Evolutionary conservation across 1,140 invertebrate species (phyloP), one percentile per base, ranked within the genome.

Genomic region (Pantala flavescens): DNA sequence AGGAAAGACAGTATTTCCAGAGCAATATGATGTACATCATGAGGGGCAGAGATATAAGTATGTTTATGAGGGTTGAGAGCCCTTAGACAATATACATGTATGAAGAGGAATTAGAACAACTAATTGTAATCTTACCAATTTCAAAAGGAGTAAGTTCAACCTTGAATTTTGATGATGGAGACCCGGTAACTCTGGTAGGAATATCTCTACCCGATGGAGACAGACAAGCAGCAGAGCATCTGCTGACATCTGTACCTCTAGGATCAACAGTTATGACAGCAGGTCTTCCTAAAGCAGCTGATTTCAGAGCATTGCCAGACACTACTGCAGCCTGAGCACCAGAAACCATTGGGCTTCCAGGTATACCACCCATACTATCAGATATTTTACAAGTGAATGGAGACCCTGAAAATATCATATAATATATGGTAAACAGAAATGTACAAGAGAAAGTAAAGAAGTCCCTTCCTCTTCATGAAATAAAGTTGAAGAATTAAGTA

Each of bases 331-430:
- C 87, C 75, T 86, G 88, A 12, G 84, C 83, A 76, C 88, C 85
- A 21, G 87, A 85, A 81, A 36, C 85, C 86, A 71, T 24, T 9
- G 71, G 23, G 9, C 23, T 71, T 16, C 23, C 24, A 71, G 16
- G 12, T 5, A 71, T 82, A 78, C 73, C 85, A 78, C 80, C 76
- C 7, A 83, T 82, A 78, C 82, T 79, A 0, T 84, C 84, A 0
- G 84, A 83, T 74, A 95, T 92, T 82, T 90, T 88, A 79, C 93
- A 96, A 71, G 89, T 92, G 81, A 96, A 96, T 19, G 95, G 94
- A 43, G 94, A 96, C 11, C 94, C 93, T 86, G 75, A 71, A 76
- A 21, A n/a, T 73, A 70, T 19, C n/a, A 16, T 3, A 63, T 63
- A 63, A 14, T 63, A 16, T 12, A 63, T 21, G 10, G 16, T 16